phyloP scores from a whole-genome alignment of 2,113 vertebrate genomes.

The Columbina picui region DNA sequence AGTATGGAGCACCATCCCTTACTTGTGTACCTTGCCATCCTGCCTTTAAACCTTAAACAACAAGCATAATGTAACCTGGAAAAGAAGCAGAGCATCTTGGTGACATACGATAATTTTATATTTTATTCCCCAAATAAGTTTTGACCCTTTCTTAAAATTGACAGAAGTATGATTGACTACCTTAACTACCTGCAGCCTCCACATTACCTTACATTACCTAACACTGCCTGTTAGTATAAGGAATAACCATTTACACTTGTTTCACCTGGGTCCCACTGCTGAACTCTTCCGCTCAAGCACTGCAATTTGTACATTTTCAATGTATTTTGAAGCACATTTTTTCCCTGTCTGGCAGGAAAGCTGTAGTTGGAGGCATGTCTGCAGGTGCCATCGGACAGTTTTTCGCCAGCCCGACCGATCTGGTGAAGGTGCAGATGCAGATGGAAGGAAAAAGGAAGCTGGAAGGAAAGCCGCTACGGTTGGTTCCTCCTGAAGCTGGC shows the following conservation, averaged over 20 bases:
- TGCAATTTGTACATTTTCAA: neutral
- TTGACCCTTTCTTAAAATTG: neutral
- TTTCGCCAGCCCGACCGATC: constrained; percentile 85
- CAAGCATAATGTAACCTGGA: neutral
- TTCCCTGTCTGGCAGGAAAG: constrained; percentile 75
- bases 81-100: neutral
- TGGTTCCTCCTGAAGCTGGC: constrained; percentile 1
- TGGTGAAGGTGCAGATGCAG: constrained; percentile 91
- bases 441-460: constrained; percentile 86
- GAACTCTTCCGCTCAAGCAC: neutral
- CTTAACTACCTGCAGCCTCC: neutral
- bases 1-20: neutral
- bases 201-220: neutral
- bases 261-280: neutral
- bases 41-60: neutral
- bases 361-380: constrained; percentile 82
- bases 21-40: neutral
- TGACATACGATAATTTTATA: neutral
- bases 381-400: constrained; percentile 86
- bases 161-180: neutral
- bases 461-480: constrained; percentile 85
- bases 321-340: neutral
- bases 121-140: neutral
- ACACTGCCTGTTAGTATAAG: neutral
- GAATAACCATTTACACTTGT: neutral